Evolutionary conservation across 1,140 invertebrate species (phyloP).

Genomic region (Drosophila kepulauana): DNA sequence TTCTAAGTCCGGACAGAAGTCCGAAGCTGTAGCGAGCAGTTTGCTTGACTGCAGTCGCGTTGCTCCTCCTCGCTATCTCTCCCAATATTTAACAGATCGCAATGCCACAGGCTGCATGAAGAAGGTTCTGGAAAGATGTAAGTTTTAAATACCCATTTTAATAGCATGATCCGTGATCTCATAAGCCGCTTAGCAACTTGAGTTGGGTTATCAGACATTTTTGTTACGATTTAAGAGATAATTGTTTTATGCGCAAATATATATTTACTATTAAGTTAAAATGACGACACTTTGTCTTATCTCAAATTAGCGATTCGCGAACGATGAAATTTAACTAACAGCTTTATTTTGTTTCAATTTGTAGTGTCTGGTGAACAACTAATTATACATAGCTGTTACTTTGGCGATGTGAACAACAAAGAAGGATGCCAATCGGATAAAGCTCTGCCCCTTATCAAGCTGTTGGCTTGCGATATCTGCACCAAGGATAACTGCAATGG

Average conservation of each 20-base stretch:
- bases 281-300: background rate
- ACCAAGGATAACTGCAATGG: too few species aligned
- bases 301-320: constrained; percentile 10
- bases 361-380: constrained; percentile 55
- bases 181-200: background rate
- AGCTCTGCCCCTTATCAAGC: constrained; percentile 54
- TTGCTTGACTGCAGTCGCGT: constrained; percentile 64
- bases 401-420: too few species aligned
- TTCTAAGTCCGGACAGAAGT: too few species aligned
- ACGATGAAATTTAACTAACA: constrained; percentile 4
- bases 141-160: too few species aligned
- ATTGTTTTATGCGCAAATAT: background rate
- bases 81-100: constrained; percentile 33
- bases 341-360: background rate
- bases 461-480: constrained; percentile 67
- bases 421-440: constrained; percentile 42
- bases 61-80: constrained; percentile 44
- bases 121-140: constrained; percentile 64
- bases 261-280: background rate
- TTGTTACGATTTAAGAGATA: background rate
- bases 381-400: too few species aligned
- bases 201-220: background rate
- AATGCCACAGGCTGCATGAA: constrained; percentile 83
- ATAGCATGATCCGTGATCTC: too few species aligned
- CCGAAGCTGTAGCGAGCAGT: constrained; percentile 65